These are phyloP conservation scores for Habropoda laboriosa DNA, from an alignment of 1,140 invertebrate genomes.

Conservation along the genomic window DNA sequence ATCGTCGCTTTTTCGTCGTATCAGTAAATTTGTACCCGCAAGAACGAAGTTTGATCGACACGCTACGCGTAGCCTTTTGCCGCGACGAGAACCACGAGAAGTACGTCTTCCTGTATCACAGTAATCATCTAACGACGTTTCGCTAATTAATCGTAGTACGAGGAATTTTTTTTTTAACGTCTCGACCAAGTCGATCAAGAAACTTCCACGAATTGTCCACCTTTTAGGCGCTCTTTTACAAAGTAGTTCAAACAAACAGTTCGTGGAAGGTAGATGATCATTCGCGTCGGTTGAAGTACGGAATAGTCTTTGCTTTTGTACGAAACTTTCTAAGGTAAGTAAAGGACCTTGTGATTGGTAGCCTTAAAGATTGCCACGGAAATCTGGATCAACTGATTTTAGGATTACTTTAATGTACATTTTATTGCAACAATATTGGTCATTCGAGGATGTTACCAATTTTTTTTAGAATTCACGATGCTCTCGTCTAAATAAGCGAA, in stretches of 20 bases:
- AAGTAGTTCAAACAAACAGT: slow-evolving; percentile 1
- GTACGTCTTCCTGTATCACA: slow-evolving; percentile 25
- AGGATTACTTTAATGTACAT: neutral
- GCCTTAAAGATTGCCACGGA: neutral
- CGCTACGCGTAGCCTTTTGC: slow-evolving; percentile 10
- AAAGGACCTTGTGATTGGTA: neutral
- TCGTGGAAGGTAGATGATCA: neutral
- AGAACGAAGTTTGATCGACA: slow-evolving; percentile 46
- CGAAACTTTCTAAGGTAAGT: neutral
- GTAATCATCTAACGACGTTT: neutral
- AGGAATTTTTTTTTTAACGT: no score
- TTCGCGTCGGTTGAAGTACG: neutral
- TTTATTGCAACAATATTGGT: neutral
- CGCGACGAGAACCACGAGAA: slow-evolving; percentile 7
- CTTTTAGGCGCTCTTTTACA: neutral
- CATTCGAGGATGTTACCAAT: no score
- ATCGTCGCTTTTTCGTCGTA: slow-evolving; percentile 28
- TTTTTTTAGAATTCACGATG: no score
- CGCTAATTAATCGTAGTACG: neutral
- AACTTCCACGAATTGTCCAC: neutral
- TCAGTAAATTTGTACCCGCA: slow-evolving; percentile 60
- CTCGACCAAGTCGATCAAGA: no score
- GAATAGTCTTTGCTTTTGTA: neutral
- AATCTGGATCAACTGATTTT: neutral
- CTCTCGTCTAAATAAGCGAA: neutral